Conservation (phyloP, 2,888 invertebrate species). For the Apoda limacodes region DNA sequence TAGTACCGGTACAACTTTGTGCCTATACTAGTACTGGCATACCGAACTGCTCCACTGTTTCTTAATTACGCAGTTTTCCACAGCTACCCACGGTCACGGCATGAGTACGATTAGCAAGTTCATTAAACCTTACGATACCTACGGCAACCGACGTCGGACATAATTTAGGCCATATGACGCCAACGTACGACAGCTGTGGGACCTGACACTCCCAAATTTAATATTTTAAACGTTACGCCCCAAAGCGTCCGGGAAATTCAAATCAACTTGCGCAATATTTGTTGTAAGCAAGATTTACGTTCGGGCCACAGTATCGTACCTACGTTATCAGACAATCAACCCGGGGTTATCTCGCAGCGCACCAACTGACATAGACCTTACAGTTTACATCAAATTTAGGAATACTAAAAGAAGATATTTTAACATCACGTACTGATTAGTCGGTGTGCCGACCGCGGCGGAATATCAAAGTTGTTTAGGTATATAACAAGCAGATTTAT, state of each 20-base stretch:
- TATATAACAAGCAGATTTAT: conserved; percentile 24
- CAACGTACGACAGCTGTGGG: conserved; percentile 8
- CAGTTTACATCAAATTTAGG: conserved; percentile 20
- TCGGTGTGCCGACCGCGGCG: conserved; percentile 39
- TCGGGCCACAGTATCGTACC: conserved; percentile 17
- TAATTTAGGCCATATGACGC: conserved; percentile 8
- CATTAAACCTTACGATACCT: conserved; percentile 18
- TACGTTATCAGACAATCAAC: conserved; percentile 57
- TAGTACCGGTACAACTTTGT: conserved; percentile 48
- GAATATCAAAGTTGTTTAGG: conserved; percentile 50
- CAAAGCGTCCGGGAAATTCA: neutral
- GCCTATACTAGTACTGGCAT: too few species aligned
- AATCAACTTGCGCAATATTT: conserved; percentile 16
- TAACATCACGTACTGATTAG: conserved; percentile 35
- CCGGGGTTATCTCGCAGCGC: conserved; percentile 30
- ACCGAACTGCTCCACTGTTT: too few species aligned
- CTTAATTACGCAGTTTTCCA: conserved; percentile 25
- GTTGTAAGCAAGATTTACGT: conserved; percentile 20
- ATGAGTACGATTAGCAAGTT: conserved; percentile 20
- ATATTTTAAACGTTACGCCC: conserved; percentile 1
- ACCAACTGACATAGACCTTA: conserved; percentile 48
- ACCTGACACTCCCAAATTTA: conserved; percentile 3
- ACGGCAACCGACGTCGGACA: conserved; percentile 1
- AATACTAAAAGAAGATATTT: neutral
- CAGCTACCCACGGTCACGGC: conserved; percentile 7